Conservation (phyloP, 2,113 vertebrate species). For the Echinops telfairi region DNA sequence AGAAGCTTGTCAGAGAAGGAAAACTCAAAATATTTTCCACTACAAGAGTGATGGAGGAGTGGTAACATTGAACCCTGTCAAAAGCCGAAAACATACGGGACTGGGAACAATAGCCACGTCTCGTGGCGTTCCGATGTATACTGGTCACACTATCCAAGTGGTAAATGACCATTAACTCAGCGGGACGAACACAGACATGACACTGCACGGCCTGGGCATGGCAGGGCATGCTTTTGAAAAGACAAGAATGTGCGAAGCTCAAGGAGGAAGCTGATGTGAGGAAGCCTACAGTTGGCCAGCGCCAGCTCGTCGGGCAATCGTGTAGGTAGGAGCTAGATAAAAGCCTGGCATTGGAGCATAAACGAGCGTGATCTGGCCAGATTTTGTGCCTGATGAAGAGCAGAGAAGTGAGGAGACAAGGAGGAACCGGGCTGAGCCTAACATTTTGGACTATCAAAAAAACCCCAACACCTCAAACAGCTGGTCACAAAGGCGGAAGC, state of each 20-base stretch:
- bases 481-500: slow-evolving; percentile 35
- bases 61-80: background rate
- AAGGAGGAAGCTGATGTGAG: background rate
- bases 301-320: background rate
- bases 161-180: background rate
- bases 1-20: background rate
- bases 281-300: slow-evolving; percentile 60
- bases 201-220: background rate
- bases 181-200: background rate
- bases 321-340: slow-evolving; percentile 43
- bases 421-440: slow-evolving; percentile 55
- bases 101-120: background rate
- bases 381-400: slow-evolving; percentile 76
- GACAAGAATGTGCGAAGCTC: slow-evolving; percentile 1
- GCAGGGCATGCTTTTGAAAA: background rate
- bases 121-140: background rate
- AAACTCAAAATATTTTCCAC: background rate
- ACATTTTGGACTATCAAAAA: slow-evolving; percentile 44
- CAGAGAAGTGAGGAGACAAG: background rate
- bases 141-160: background rate
- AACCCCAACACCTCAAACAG: slow-evolving; percentile 37
- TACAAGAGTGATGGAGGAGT: background rate
- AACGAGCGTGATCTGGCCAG: slow-evolving; percentile 67
- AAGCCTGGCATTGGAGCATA: slow-evolving; percentile 25
- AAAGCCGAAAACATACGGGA: background rate